Conservation (phyloP, 2,888 invertebrate genomes). For the Malthinus flaveolus region DNA sequence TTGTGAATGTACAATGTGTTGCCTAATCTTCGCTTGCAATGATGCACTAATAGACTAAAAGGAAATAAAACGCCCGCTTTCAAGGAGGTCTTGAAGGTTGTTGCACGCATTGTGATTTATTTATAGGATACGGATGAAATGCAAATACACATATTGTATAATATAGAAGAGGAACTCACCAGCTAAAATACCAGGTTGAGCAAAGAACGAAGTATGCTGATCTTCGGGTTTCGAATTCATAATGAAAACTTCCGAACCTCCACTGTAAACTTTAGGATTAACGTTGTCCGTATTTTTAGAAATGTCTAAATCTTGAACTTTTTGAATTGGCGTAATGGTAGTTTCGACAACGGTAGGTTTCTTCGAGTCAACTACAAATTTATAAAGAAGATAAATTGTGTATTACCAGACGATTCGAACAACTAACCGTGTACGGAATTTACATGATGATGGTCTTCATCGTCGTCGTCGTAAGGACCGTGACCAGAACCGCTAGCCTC, state of each 20-base stretch:
- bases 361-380: constrained; percentile 19
- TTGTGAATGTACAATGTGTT: too few species aligned
- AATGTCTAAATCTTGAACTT: constrained; percentile 13
- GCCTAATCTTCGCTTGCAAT: too few species aligned
- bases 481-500: constrained; percentile 87
- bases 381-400: background rate
- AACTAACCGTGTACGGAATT: constrained; percentile 14
- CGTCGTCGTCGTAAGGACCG: constrained; percentile 83
- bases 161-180: constrained; percentile 58
- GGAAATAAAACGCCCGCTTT: too few species aligned
- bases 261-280: constrained; percentile 33
- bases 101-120: too few species aligned
- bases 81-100: too few species aligned
- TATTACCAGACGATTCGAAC: too few species aligned
- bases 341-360: constrained; percentile 28
- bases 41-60: too few species aligned
- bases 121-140: too few species aligned
- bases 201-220: constrained; percentile 88
- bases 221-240: constrained; percentile 85
- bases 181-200: constrained; percentile 91
- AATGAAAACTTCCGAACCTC: constrained; percentile 66
- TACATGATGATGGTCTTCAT: constrained; percentile 39
- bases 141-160: too few species aligned
- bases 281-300: constrained; percentile 12
- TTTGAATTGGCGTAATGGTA: constrained; percentile 31